Conservation (phyloP, 2,888 invertebrate genomes). For the Hololepta plana region DNA sequence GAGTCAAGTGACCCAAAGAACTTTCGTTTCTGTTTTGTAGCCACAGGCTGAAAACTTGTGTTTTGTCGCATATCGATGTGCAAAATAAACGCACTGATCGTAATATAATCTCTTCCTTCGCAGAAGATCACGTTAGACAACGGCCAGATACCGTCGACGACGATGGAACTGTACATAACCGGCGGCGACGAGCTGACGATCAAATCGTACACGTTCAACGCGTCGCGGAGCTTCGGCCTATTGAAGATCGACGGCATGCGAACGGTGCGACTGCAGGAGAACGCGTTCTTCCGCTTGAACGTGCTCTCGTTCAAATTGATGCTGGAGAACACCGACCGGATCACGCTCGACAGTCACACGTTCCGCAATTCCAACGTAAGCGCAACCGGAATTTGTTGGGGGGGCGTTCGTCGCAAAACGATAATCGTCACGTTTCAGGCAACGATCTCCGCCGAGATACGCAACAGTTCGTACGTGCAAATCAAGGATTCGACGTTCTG, state of each 20-base stretch:
- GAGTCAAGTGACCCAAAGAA: too few species aligned
- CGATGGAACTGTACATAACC: conserved; percentile 36
- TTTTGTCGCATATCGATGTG: too few species aligned
- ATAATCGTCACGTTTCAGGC: conserved; percentile 29
- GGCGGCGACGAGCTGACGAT: conserved; percentile 37
- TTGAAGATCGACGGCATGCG: conserved; percentile 34
- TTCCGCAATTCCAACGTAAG: conserved; percentile 38
- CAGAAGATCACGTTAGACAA: conserved; percentile 32
- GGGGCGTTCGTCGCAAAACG: too few species aligned
- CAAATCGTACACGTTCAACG: conserved; percentile 35
- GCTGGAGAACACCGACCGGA: conserved; percentile 36
- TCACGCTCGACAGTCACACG: conserved; percentile 40
- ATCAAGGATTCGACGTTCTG: conserved; percentile 46
- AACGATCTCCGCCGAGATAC: conserved; percentile 41
- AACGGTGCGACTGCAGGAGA: conserved; percentile 34
- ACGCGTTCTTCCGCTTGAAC: conserved; percentile 39
- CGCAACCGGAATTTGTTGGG: too few species aligned
- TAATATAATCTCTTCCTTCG: conserved; percentile 18
- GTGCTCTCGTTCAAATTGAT: conserved; percentile 39
- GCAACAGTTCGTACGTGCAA: conserved; percentile 35
- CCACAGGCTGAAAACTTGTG: too few species aligned
- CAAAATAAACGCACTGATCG: too few species aligned
- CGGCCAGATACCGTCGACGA: conserved; percentile 37
- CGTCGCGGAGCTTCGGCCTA: conserved; percentile 32
- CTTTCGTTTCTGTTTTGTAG: too few species aligned